A percentile compares a stretch with the other conserved stretches of the same genome.
These are phyloP conservation scores for Pipistrellus nathusii DNA, from an alignment of 2,797 vertebrate genomes.

Conservation along the genomic window DNA sequence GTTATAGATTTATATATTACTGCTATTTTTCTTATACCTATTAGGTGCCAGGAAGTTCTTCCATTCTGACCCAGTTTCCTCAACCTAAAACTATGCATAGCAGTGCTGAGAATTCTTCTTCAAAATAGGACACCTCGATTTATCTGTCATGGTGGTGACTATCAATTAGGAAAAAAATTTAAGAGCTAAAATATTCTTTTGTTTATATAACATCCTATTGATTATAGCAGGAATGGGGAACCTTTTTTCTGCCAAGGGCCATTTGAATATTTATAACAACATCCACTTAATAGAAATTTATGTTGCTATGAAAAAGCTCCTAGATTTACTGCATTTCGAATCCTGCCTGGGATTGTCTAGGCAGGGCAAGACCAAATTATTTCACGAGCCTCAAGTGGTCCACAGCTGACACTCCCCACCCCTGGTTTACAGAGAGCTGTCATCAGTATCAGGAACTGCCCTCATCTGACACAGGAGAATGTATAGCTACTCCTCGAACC, in stretches of 20 bases:
- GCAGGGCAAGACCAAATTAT: too few species aligned
- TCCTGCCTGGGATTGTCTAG: too few species aligned
- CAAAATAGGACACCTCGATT: neutral
- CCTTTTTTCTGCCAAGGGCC: too few species aligned
- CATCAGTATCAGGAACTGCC: neutral
- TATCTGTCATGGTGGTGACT: too few species aligned
- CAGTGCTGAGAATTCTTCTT: neutral
- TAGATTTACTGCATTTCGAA: too few species aligned
- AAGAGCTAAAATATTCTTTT: too few species aligned
- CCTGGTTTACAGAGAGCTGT: neutral
- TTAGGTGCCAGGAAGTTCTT: neutral
- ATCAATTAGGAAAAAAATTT: neutral
- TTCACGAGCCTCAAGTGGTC: too few species aligned
- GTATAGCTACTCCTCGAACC: neutral
- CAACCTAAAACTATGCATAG: neutral
- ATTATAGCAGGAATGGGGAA: too few species aligned
- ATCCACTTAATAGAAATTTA: too few species aligned
- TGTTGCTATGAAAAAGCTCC: too few species aligned
- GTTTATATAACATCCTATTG: rapidly evolving
- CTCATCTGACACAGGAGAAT: rapidly evolving
- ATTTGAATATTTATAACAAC: too few species aligned
- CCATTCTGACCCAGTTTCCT: neutral
- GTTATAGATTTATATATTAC: rapidly evolving
- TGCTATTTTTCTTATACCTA: rapidly evolving
- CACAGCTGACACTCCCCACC: too few species aligned